phyloP scores from a whole-genome alignment of 2,797 vertebrate species.

The Falco cherrug region DNA sequence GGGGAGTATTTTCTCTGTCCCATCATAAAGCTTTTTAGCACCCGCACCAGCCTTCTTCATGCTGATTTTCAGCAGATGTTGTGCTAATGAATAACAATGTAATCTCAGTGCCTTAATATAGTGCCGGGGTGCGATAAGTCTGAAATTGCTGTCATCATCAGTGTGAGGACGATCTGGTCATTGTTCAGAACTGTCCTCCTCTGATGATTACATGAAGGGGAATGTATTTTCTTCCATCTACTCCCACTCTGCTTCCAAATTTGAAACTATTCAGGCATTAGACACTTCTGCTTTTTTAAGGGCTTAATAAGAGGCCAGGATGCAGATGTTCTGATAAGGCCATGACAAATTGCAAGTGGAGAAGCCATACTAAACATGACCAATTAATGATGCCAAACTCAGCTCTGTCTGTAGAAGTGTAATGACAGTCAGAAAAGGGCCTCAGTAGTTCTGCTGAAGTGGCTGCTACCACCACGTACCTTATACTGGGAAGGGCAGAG shows the following conservation, averaged over 20 bases:
- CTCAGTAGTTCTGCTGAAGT: neutral
- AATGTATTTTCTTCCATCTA: slow-evolving; percentile 59
- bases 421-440: neutral
- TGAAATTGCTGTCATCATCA: slow-evolving; percentile 76
- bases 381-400: neutral
- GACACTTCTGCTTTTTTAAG: neutral
- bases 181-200: slow-evolving; percentile 77
- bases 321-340: slow-evolving; percentile 48
- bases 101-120: slow-evolving; percentile 83
- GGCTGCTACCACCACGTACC: neutral
- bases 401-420: neutral
- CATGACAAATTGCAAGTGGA: slow-evolving; percentile 12
- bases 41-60: slow-evolving; percentile 9
- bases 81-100: slow-evolving; percentile 71
- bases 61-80: slow-evolving; percentile 79
- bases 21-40: slow-evolving; percentile 26
- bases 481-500: neutral
- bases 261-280: slow-evolving; percentile 50
- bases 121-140: slow-evolving; percentile 76
- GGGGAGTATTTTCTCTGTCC: neutral
- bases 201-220: slow-evolving; percentile 68
- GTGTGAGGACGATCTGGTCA: slow-evolving; percentile 76
- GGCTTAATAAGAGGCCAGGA: slow-evolving; percentile 41
- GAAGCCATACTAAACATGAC: neutral
- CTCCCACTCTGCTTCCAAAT: slow-evolving; percentile 53